These are phyloP conservation scores for Daboia siamensis DNA, from an alignment of 2,113 vertebrate species.

Conservation along the genomic window DNA sequence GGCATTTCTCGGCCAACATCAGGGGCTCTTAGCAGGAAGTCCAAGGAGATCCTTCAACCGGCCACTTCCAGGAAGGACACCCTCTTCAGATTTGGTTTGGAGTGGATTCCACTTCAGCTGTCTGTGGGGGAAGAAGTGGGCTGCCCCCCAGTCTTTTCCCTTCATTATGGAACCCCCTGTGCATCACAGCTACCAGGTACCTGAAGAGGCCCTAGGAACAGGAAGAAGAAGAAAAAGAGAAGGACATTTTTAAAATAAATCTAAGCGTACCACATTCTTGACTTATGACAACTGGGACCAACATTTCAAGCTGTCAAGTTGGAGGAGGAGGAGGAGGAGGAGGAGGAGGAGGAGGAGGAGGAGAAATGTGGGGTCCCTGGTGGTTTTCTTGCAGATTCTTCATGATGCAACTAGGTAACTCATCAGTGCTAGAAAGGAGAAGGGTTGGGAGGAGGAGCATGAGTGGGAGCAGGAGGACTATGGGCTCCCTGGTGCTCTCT, in stretches of 20 bases:
- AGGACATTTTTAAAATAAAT: too few relatives aligned
- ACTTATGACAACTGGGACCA: neutral
- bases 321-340: too few relatives aligned
- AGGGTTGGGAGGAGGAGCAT: neutral
- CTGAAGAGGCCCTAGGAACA: conserved; percentile 32
- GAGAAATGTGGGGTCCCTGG: too few relatives aligned
- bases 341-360: too few relatives aligned
- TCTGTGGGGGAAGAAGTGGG: neutral
- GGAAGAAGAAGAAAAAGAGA: neutral
- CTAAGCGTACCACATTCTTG: neutral
- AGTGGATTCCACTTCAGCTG: neutral
- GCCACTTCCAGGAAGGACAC: neutral
- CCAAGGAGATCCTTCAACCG: too few relatives aligned
- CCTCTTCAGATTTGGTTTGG: neutral
- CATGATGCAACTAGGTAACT: neutral
- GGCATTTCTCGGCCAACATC: neutral
- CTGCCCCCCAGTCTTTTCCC: neutral
- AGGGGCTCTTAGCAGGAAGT: too few relatives aligned
- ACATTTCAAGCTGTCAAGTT: too few relatives aligned
- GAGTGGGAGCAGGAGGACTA: neutral
- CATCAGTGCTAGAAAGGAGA: neutral
- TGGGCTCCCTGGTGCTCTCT: neutral
- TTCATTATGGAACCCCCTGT: conserved; percentile 34
- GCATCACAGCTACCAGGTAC: conserved; percentile 40
- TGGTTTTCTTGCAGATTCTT: neutral